Base-by-base conservation (phyloP, 30 jellyfish, hydroid and myxozoan species). In the Sanderia malayensis region DNA sequence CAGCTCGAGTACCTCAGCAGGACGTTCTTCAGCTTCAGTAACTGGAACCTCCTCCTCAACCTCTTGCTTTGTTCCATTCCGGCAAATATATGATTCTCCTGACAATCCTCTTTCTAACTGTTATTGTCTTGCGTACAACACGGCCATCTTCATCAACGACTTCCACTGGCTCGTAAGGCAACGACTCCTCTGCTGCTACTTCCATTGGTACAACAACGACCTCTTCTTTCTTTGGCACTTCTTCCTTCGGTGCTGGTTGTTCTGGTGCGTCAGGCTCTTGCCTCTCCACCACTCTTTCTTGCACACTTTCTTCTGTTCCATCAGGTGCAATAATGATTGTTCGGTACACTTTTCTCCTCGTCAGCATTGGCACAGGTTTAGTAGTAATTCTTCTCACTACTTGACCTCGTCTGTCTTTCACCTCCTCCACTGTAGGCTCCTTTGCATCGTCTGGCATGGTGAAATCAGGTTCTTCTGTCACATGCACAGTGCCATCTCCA, bases 151-250 rank as follows among this genome's bases (percentile, higher is more conserved):
- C n/a, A n/a, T n/a, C n/a, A n/a, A n/a, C n/a, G n/a, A n/a, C n/a
- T n/a, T n/a, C n/a, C n/a, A n/a, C n/a, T n/a, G n/a, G n/a, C n/a
- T n/a, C n/a, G n/a, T n/a, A n/a, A n/a, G n/a, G n/a, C n/a, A n/a
- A n/a, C n/a, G n/a, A n/a, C n/a, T n/a, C n/a, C n/a, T n/a, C n/a
- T n/a, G 2, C 62, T 47, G 20, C 75, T 7, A 49, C 83, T 7
- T 71, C 94, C 61, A 73, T 70, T 32, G 90, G 94, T 23, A 30
- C 20, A 17, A 58, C 46, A 32, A n/a, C n/a, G n/a, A 46, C 22
- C 66, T 73, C 65, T 61, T 55, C 85, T 53, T 49, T 61, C 2
- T 23, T 70, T 1, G 74, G 64, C 74, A n/a, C n/a, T n/a, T 31
- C 34, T 53, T 31, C 26, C 26, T 18, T 69, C 67, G 34, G 37